Evolutionary conservation across 2,888 invertebrate species (phyloP), one percentile per base, ranked within the genome.

Genomic region (Lithophane leautieri): DNA sequence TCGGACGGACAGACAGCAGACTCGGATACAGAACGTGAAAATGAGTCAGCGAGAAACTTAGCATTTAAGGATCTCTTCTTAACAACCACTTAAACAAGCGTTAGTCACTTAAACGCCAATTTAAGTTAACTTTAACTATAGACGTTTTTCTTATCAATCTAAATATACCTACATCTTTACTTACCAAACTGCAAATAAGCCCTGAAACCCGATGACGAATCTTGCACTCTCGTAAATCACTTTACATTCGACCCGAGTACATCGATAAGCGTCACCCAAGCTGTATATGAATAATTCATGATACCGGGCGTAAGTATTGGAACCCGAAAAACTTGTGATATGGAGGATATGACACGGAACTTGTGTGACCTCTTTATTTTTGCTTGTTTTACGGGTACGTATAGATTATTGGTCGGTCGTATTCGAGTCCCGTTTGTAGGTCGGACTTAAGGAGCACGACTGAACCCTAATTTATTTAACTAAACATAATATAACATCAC

Each of bases 271-370:
- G 89, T 87, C 92, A 88, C 85, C 88, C 85, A 81, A 88, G 83
- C 81, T 79, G 74, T 71, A 61, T 72, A 88, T 93, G 91, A 92
- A 93, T 93, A 89, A 93, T 93, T 90, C 89, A 93, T 92, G 79
- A 88, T 76, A 81, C 78, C 78, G 74, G 75, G 77, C 80, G 86
- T 62, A 72, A 79, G 74, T 88, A 88, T 84, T 75, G 82, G 83
- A 82, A 86, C 83, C 84, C 81, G 79, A 89, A 89, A 89, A 85
- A 84, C 74, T 72, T 70, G 50, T 47, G 56, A 79, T 80, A 80
- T 70, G 79, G 75, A 82, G 81, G 78, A 77, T 73, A 78, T 76
- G 82, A 82, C 78, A 74, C 75, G 76, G 58, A 82, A 78, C 75
- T 70, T 73, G 61, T 79, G 73, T 85, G 75, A 79, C 70, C 78